Base-by-base conservation (phyloP, 2,797 vertebrate species). In the Parambassis ranga region DNA sequence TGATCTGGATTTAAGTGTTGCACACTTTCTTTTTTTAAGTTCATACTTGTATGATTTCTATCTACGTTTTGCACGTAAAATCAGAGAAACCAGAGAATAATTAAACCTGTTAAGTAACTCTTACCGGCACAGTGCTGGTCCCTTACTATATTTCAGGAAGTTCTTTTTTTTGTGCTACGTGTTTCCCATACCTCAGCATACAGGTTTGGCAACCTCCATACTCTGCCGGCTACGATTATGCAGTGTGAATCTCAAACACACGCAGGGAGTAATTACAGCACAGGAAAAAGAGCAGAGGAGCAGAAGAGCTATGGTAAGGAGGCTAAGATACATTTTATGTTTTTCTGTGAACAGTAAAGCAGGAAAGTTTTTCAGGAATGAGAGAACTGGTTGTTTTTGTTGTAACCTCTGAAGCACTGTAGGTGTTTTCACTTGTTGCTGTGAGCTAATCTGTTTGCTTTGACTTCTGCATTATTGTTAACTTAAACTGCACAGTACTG, bases 141-240 rank as follows among this genome's bases (percentile, higher is more conserved):
- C 50, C 62, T 14, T 70, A 65, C 30, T 19, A 14, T 55, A 30
- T 90, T 87, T 81, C 85, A 85, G 82, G 82, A 85, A 86, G 75
- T 63, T 41, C 69, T 56, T 27, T 38, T 62, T 47, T 42, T 62
- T 8, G 4, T 1, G 5, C 37, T 28, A 56, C 35, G 10, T 35
- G 14, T 35, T 61, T 58, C 28, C 24, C 39, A 44, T 50, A 59
- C 39, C 42, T 68, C 4, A 49, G 9, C 11, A 24, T 53, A 32
- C n/a, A 1, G 55, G 60, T 41, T 60, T 62, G 62, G 26, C 55
- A 30, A 39, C 18, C 15, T 32, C 15, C 32, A 3, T 20, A 5
- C 31, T 36, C 10, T 16, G 1, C 20, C 5, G 1, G 11, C 14
- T 44, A 11, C 11, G 41, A 1, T 31, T 4, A n/a, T 23, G 4